Percentiles rank a stretch among this genome's conserved stretches.
Conservation (phyloP, 2,797 vertebrate genomes). For the Pelobates cultripes region DNA sequence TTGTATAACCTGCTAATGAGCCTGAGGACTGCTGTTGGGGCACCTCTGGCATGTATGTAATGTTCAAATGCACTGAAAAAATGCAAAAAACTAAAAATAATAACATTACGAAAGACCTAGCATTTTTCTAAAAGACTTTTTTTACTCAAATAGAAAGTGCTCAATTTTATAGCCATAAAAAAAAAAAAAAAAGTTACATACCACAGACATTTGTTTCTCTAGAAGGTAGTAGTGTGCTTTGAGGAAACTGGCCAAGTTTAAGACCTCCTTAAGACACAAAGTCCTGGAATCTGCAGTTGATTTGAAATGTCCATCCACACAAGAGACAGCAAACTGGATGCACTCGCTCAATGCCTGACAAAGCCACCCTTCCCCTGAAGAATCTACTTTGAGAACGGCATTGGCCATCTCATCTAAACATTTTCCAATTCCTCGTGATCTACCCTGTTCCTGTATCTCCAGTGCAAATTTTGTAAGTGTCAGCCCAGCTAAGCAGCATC, state of each 20-base stretch:
- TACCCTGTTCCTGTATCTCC: conserved; percentile 61
- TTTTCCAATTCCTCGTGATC: conserved; percentile 18
- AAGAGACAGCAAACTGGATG: conserved; percentile 76
- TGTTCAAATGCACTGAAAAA: no score
- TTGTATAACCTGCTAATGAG: no score
- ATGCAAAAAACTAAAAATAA: no score
- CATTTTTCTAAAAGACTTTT: no score
- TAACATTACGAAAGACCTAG: no score
- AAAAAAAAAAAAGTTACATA: conserved; percentile 6
- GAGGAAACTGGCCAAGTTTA: conserved; percentile 74
- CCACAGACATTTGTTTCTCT: conserved; percentile 55
- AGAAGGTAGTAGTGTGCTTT: conserved; percentile 73
- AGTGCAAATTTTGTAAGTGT: conserved; percentile 71
- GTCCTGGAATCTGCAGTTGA: neutral
- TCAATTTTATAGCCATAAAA: no score
- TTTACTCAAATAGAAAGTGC: no score
- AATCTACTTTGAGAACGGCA: conserved; percentile 61
- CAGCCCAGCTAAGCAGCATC: conserved; percentile 52
- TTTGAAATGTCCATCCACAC: conserved; percentile 58
- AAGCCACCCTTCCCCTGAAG: conserved; percentile 51
- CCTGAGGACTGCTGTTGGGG: no score
- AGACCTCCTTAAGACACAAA: conserved; percentile 33
- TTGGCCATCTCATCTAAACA: conserved; percentile 70
- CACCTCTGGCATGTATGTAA: no score
- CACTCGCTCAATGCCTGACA: conserved; percentile 74